Base-by-base conservation (phyloP, 2,113 vertebrate species). In the Nothocercus julius region DNA sequence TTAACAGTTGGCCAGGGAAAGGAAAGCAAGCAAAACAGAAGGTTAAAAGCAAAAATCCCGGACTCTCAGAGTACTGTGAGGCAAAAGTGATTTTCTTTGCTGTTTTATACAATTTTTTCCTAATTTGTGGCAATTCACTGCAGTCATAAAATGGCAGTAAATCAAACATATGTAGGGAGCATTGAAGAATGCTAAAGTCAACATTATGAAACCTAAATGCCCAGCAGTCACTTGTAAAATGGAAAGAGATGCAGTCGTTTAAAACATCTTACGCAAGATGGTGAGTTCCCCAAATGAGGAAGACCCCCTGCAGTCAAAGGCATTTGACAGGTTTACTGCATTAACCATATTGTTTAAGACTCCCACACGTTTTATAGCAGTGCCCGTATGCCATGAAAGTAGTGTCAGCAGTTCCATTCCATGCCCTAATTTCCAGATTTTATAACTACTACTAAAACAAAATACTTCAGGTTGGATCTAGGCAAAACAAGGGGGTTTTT, bases 91-190 rank as follows among this genome's bases (percentile, higher is more conserved):
- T 82, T 93, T 81, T 68, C 44, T 82, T 34, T 44, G 25, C 19
- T 9, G 42, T 82, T 94, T 90, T 66, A 13, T 21, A 82, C 68
- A 45, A 24, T 24, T 21, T 58, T 14, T 11, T 25, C 27, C 28
- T 62, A 47, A 6, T 32, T 89, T 95, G 83, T 85, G 77, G 34
- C 68, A 89, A 82, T 78, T 74, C 66, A 47, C 59, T 61, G 36
- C 32, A 77, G 70, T 53, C 45, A 32, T 85, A 94, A 89, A 95
- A 92, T 12, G 12, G 28, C 74, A 67, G 61, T 93, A 92, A 93
- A 93, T 85, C 72, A 96, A 69, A 83, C 5, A 24, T 42, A 80
- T 10, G 9, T 1, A 5, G 36, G 68, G 17, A 88, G 4, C 28
- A 27, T 0, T 49, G 34, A 72, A 91, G 68, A 95, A 95, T 42